Base-by-base conservation (phyloP, 1,140 invertebrate genomes). In the Temnothorax longispinosus region DNA sequence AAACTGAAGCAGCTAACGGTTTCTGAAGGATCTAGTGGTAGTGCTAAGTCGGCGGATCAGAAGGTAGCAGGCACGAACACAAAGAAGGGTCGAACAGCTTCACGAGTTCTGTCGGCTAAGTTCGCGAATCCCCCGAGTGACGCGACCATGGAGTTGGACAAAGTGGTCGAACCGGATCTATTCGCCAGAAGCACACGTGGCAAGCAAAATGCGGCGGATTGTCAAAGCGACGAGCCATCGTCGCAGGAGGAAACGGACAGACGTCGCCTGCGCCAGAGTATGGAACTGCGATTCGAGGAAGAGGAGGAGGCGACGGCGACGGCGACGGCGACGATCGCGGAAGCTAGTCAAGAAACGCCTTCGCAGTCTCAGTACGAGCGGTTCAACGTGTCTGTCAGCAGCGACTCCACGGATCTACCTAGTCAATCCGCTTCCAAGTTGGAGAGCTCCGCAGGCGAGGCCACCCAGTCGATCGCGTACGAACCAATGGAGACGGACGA, bases 361-460 rank as follows among this genome's bases (percentile, higher is more conserved):
- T 94, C 95, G 1, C 94, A 95, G 50, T 95, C 95, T 7, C 80
- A 74, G 5, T 95, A 93, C 56, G 93, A 94, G 35, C 92, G 93
- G 56, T 91, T 94, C 56, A 84, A 89, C 11, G 71, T 88, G 13
- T 86, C 89, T 3, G 60, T 85, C 10, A 69, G 90, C 35, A 92
- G 41, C 62, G 90, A 94, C 77, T 86, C 87, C 1, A 69, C 77
- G 0, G 94, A 95, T 88, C 89, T 93, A 64, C 93, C 94, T 52
- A 94, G 94, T 87, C 94, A 95, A 67, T 95, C 94, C 13, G 93
- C 90, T 0, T 81, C 62, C 2, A 95, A 95, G 54, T 92, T 94
- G 35, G 94, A 91, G 71, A 84, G 69, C n/a, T 75, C 80, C 0
- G 94, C 92, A 1, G 82, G 90, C 8, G 94, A 95, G 84, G 86